Evolutionary conservation across 2,797 vertebrate species (phyloP), one percentile per base, ranked within the genome.

Genomic region (Xiphophorus birchmanni): DNA sequence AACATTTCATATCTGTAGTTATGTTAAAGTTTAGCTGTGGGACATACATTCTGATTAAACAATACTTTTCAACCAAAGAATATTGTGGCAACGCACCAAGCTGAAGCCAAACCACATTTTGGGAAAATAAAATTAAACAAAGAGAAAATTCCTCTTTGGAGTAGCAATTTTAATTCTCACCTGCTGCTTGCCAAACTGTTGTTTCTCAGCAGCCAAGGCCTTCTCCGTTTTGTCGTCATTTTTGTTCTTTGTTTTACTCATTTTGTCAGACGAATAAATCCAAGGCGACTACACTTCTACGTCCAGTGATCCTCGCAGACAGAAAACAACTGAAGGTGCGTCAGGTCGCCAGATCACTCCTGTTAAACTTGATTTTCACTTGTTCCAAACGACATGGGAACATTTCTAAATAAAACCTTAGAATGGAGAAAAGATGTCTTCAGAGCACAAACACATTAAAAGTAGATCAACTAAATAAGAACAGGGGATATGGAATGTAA

Each of bases 101-200:
- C 1, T 42, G 65, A 40, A 40, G 65, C 37, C 18, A 69, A 40
- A 69, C 21, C 37, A 21, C 21, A 12, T 23, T 65, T 69, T 69
- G 37, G 65, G 37, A 69, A 69, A 42, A 40, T 23, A 23, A 69
- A 23, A 69, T 69, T 5, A 26, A 40, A 42, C 21, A 26, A 18
- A 23, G 3, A 67, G 7, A 67, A 40, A 15, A 4, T 40, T 32
- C 32, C 32, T 40, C 11, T 2, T 21, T 23, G 12, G 37, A 37
- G 21, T 9, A 17, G 42, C 8, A 26, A 45, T 32, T 26, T 77
- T 52, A 45, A 47, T 9, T 74, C 93, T 94, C 81, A 97, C 98
- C 97, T 99, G 98, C 17, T 93, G 96, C 93, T 97, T 98, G 78
- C 96, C 95, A 85, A 99, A 98, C 88, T 98, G 97, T 90, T 98